Evolutionary conservation across 2,888 invertebrate species (phyloP), one percentile per base, ranked within the genome.

Genomic region (Cybosia mesomella): DNA sequence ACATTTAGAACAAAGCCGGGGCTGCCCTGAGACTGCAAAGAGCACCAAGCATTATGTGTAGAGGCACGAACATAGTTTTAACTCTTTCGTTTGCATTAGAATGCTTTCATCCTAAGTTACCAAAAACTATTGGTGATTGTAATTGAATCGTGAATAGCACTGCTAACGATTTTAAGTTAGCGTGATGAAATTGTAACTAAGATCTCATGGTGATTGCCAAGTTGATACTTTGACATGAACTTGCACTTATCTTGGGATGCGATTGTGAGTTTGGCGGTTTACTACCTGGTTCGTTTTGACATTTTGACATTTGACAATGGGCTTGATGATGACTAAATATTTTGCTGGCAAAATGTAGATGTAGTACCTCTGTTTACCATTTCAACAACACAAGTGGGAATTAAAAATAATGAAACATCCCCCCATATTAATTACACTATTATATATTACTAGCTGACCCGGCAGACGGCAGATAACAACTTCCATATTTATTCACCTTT

Each of bases 11-110:
- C 58, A 34, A 36, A 58, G 21, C 11, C 10, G n/a, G 7, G n/a
- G 1, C 49, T 49, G 49, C 49, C n/a, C 49, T n/a, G 49, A 49
- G 49, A 49, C 49, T 8, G 49, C 49, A 9, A 5, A 4, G 18
- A n/a, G 49, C 49, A 49, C 8, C 49, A 5, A n/a, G n/a, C 49
- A 49, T 49, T 49, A n/a, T 49, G n/a, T 49, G n/a, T 18, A 4
- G n/a, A 15, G 9, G 49, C 49, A n/a, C 49, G 9, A 8, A 49
- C 49, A 49, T 49, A 49, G 49, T 49, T 49, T 9, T 18, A n/a
- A n/a, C 49, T 49, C 49, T 49, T n/a, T 49, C 49, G 49, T 49
- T 49, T 18, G 49, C n/a, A n/a, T 49, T 49, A 49, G 49, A 49
- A 49, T 49, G 49, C 49, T 49, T 49, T 49, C 49, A 49, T 49